Evolutionary conservation across 2,888 invertebrate genomes (phyloP), one percentile per base, ranked within the genome.

Genomic region (Tenthredo amoena): DNA sequence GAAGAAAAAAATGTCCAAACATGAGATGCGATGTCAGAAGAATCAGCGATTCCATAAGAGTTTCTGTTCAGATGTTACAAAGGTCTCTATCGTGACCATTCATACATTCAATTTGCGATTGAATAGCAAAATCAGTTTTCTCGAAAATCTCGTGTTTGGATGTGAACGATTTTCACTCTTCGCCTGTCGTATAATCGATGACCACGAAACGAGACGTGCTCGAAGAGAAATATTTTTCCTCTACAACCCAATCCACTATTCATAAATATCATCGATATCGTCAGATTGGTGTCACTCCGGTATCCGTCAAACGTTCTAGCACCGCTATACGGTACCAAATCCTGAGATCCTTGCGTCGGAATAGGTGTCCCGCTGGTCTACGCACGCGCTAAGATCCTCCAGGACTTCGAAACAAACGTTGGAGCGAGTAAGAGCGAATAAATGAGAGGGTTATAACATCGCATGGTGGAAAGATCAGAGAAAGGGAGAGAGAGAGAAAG

Each of bases 381-480:
- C 31, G 77, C 77, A 55, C 77, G 50, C 55, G 50, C 34, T 31
- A n/a, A 77, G 77, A 55, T 77, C 77, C 55, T 77, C 12, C 34
- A 77, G 77, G 77, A 77, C 55, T 55, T 10, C 34, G 77, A 77
- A 77, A 77, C 55, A 77, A 77, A 77, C 55, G 50, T 26, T 31
- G 40, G 43, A 43, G 72, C 31, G 55, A 55, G 77, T 21, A 26
- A 34, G 68, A 34, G 18, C 15, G 68, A 34, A 68, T 50, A 31
- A 77, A 77, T 12, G 50, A 77, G 77, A 77, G 47, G 77, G 55
- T 68, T 43, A 43, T 37, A 74, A 9, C 40, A 74, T 74, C 77
- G 50, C 40, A 43, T 74, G 31, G 50, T 55, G 21, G 31, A 15
- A 71, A 31, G 21, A 65, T 26, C 65, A 58, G 81, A 81, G 37